A percentile compares a stretch with the other conserved stretches of the same genome.
Conservation (phyloP, 1,140 invertebrate genomes). For the Centruroides vittatus region DNA sequence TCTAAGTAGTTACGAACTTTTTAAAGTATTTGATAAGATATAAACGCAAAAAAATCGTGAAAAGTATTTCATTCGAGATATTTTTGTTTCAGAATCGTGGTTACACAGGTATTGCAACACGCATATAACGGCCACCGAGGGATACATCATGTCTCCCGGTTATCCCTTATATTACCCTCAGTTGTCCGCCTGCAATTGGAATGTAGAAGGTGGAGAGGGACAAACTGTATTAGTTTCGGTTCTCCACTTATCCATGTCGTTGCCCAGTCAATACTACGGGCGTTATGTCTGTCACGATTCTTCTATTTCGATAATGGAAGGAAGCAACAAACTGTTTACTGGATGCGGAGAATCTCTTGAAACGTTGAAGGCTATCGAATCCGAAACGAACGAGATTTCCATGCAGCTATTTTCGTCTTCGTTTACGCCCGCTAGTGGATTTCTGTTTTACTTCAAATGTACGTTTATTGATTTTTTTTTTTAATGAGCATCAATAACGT, state of each 20-base stretch:
- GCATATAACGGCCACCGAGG: slow-evolving; percentile 18
- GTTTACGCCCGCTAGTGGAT: slow-evolving; percentile 36
- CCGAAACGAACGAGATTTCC: slow-evolving; percentile 29
- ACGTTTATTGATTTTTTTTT: slow-evolving; percentile 10
- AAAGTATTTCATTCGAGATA: too few species aligned
- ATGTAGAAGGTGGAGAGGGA: slow-evolving; percentile 32
- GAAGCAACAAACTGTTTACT: slow-evolving; percentile 27
- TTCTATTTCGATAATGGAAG: slow-evolving; percentile 28
- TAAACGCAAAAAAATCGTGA: too few species aligned
- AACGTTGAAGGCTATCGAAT: slow-evolving; percentile 28
- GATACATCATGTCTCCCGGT: slow-evolving; percentile 43
- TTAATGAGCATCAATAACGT: background rate
- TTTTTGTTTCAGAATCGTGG: background rate
- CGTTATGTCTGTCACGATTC: slow-evolving; percentile 34
- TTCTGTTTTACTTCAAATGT: slow-evolving; percentile 41
- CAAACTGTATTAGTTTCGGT: slow-evolving; percentile 38
- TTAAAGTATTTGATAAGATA: too few species aligned
- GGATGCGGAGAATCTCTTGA: slow-evolving; percentile 30
- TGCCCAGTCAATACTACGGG: slow-evolving; percentile 29
- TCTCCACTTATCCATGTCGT: slow-evolving; percentile 42
- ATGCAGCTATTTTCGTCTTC: slow-evolving; percentile 32
- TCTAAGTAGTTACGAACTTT: too few species aligned
- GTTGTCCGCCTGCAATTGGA: slow-evolving; percentile 34
- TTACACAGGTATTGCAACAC: slow-evolving; percentile 10
- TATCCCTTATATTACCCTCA: slow-evolving; percentile 45